Conservation (phyloP, 2,113 vertebrate genomes). For the Pseudorasbora parva region DNA sequence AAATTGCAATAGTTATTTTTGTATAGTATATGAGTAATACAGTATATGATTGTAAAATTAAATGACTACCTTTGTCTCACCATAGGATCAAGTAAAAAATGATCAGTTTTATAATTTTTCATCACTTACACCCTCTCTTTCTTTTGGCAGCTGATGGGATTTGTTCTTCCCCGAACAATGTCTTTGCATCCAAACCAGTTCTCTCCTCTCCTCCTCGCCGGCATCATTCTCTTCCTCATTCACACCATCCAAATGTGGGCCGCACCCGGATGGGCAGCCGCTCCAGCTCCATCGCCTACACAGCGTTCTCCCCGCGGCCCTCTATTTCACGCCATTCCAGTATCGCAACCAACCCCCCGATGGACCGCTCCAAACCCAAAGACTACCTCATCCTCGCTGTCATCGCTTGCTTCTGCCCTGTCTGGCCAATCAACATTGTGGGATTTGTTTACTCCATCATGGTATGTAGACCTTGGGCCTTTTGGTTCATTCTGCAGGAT, state of each 20-base stretch:
- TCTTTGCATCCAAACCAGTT: conserved; percentile 58
- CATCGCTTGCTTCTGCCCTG: conserved; percentile 91
- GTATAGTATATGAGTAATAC: too few relatives aligned
- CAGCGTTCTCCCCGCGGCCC: conserved; percentile 82
- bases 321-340: conserved; percentile 86
- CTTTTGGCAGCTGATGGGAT: conserved; percentile 70
- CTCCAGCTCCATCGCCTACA: conserved; percentile 78
- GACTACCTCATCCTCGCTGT: conserved; percentile 90
- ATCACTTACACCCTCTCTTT: conserved; percentile 2
- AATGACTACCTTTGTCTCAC: neutral
- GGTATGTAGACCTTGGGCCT: conserved; percentile 73
- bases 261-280: conserved; percentile 77
- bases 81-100: neutral
- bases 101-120: neutral
- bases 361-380: conserved; percentile 83
- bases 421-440: conserved; percentile 93
- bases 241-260: conserved; percentile 64
- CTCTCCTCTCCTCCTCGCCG: conserved; percentile 77
- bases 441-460: conserved; percentile 91
- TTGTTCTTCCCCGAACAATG: conserved; percentile 55
- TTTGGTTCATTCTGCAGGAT: neutral
- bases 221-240: conserved; percentile 75
- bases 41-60: too few relatives aligned
- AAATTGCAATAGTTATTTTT: too few relatives aligned
- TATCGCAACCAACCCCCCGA: conserved; percentile 78